These are phyloP conservation scores for Ypsolopha sequella DNA, from an alignment of 2,888 invertebrate genomes.

Conservation along the genomic window DNA sequence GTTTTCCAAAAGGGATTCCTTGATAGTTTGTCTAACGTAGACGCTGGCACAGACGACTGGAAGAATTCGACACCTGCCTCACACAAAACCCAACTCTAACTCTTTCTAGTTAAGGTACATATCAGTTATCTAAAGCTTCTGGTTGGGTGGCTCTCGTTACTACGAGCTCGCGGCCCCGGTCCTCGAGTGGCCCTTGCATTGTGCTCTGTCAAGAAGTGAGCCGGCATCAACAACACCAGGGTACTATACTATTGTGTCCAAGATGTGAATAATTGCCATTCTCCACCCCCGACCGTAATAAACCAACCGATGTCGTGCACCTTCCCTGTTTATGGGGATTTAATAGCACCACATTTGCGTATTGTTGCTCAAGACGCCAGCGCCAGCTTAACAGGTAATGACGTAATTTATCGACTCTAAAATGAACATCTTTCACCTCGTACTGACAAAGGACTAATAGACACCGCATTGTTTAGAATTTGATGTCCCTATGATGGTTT, in stretches of 20 bases:
- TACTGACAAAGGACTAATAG: constrained; percentile 3
- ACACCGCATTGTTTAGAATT: neutral
- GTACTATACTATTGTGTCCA: constrained; percentile 49
- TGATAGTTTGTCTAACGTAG: constrained; percentile 26
- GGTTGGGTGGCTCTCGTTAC: constrained; percentile 41
- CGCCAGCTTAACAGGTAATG: constrained; percentile 56
- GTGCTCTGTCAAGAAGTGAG: constrained; percentile 46
- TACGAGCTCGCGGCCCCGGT: constrained; percentile 26
- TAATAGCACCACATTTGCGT: constrained; percentile 56
- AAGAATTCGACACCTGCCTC: constrained; percentile 9
- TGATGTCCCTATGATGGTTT: no score
- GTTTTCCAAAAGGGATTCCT: constrained; percentile 54
- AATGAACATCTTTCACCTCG: constrained; percentile 14
- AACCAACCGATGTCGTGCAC: constrained; percentile 35
- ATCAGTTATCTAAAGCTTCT: no score
- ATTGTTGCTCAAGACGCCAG: constrained; percentile 55
- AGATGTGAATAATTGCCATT: constrained; percentile 66
- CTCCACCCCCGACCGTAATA: constrained; percentile 26
- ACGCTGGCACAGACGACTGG: constrained; percentile 39
- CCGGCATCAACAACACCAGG: constrained; percentile 3
- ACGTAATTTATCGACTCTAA: constrained; percentile 59
- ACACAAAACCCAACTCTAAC: no score
- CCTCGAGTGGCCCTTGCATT: constrained; percentile 58
- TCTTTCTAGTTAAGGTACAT: no score
- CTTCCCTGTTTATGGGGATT: constrained; percentile 47